These are phyloP conservation scores for Motacilla alba DNA, from an alignment of 2,113 vertebrate genomes.

Conservation along the genomic window DNA sequence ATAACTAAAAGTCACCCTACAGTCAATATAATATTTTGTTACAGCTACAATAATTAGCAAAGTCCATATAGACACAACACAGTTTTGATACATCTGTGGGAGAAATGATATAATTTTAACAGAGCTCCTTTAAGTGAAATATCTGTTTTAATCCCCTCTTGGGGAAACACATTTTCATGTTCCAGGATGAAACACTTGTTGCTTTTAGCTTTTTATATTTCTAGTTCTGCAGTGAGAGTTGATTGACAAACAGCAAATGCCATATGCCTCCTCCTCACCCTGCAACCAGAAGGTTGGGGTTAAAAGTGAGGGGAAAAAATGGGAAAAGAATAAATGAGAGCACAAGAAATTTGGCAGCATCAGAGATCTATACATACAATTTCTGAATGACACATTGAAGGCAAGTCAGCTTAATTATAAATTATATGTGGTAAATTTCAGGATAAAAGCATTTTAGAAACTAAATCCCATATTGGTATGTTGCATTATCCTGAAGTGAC, in stretches of 20 bases:
- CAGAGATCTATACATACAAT: neutral
- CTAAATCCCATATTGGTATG: neutral
- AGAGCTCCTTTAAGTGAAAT: neutral
- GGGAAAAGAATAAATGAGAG: neutral
- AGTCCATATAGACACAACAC: neutral
- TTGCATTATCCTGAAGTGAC: slow-evolving; percentile 43
- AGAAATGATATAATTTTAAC: neutral
- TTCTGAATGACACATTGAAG: neutral
- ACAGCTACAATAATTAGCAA: neutral
- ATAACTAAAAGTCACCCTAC: neutral
- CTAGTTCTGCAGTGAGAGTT: neutral
- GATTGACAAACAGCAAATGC: slow-evolving; percentile 33
- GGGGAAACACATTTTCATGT: neutral
- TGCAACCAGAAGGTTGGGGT: slow-evolving; percentile 22
- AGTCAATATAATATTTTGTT: neutral
- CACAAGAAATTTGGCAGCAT: neutral
- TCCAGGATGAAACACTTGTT: neutral
- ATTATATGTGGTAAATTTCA: neutral
- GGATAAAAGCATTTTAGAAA: neutral
- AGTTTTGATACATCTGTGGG: neutral
- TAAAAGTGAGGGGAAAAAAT: slow-evolving; percentile 8
- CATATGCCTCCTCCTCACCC: slow-evolving; percentile 2
- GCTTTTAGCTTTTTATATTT: neutral
- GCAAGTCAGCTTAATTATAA: neutral
- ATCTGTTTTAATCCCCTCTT: neutral